These are phyloP conservation scores for Oconnorella tubifera DNA, from an alignment of 2,888 invertebrate genomes.

Conservation along the genomic window DNA sequence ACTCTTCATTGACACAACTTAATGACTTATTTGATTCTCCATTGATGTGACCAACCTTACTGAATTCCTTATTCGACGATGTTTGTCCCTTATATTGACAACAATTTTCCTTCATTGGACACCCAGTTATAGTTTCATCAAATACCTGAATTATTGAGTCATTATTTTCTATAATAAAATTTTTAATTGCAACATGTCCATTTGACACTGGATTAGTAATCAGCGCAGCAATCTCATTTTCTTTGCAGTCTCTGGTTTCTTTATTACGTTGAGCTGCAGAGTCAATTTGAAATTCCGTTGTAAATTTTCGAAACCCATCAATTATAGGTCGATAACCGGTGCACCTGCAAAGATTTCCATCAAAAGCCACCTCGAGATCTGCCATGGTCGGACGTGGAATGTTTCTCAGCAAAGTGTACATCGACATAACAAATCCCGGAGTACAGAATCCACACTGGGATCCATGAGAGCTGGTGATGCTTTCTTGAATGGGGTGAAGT, in stretches of 20 bases:
- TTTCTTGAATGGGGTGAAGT: constrained; percentile 51
- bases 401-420: constrained; percentile 80
- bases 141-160: too few species aligned
- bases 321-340: constrained; percentile 91
- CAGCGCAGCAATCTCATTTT: too few species aligned
- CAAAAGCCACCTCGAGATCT: constrained; percentile 64
- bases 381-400: constrained; percentile 69
- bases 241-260: constrained; percentile 15
- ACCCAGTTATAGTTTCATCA: too few species aligned
- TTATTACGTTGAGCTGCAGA: too few species aligned
- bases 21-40: too few species aligned
- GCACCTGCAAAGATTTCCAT: constrained; percentile 79
- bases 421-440: constrained; percentile 95
- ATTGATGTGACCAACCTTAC: too few species aligned
- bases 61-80: too few species aligned
- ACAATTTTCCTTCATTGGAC: constrained; percentile 31
- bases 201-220: too few species aligned
- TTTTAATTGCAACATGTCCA: too few species aligned
- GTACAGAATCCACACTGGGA: constrained; percentile 95
- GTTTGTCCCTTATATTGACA: constrained; percentile 14
- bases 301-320: constrained; percentile 74
- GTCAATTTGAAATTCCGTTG: too few species aligned
- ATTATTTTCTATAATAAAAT: too few species aligned
- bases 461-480: constrained; percentile 84
- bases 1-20: too few species aligned